These are phyloP conservation scores for Oreochromis grahami DNA, from an alignment of 2,797 vertebrate species.

Conservation along the genomic window DNA sequence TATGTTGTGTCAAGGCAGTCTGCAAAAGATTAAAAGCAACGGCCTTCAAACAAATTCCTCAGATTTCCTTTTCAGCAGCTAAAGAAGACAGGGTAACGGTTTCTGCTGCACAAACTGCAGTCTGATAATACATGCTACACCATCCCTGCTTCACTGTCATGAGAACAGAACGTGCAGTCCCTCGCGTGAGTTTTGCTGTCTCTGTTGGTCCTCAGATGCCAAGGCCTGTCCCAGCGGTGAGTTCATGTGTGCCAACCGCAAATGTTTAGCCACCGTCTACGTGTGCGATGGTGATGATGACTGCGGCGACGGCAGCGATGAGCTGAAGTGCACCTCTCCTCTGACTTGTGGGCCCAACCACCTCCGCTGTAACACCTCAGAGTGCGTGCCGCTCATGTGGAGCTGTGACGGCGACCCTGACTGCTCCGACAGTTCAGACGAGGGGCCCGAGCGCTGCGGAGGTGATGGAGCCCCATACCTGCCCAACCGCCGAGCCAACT, in stretches of 20 bases:
- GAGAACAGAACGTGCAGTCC: background rate
- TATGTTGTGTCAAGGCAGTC: background rate
- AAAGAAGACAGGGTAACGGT: background rate
- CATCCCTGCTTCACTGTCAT: background rate
- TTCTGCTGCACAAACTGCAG: background rate
- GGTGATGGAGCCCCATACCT: conserved; percentile 54
- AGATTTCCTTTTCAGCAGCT: background rate
- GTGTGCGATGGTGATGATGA: conserved; percentile 91
- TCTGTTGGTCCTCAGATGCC: conserved; percentile 57
- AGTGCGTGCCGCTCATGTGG: conserved; percentile 94
- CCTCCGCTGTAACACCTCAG: conserved; percentile 88
- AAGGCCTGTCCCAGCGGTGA: conserved; percentile 85
- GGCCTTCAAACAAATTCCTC: background rate
- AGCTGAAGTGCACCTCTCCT: conserved; percentile 83
- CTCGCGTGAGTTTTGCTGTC: background rate
- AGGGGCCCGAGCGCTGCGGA: conserved; percentile 83
- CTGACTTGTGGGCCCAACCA: conserved; percentile 88
- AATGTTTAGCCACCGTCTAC: conserved; percentile 86
- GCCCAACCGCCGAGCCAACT: conserved; percentile 69
- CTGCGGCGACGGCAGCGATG: conserved; percentile 92
- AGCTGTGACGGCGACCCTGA: conserved; percentile 93
- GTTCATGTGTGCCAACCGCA: conserved; percentile 88
- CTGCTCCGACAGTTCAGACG: conserved; percentile 90
- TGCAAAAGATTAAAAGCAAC: background rate
- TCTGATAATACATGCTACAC: background rate